Evolutionary conservation across 1,140 invertebrate species (phyloP), one percentile per base, ranked within the genome.

Genomic region (Rhagoletis pomonella): DNA sequence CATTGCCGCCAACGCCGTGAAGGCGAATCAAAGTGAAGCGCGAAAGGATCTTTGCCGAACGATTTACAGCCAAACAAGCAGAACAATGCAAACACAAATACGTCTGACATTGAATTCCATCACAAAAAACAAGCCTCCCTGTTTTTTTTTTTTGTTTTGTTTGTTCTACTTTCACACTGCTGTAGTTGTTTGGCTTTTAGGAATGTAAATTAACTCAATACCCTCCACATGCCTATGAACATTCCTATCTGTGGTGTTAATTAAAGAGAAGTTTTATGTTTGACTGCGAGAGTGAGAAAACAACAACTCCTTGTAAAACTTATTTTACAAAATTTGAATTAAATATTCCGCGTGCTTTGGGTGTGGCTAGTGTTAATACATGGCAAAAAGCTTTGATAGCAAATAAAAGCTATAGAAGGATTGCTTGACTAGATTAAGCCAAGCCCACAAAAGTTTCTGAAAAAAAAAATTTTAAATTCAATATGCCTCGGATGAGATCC

Each of bases 61-160:
- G 47, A 81, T 81, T 81, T 81, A 12, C 7, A 55, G 73, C n/a
- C 73, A 81, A 81, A 55, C 47, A 81, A 81, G 73, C 73, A 81
- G 47, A 55, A 81, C 73, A n/a, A 19, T 14, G 73, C 47, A 81
- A 81, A 81, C 17, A 81, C 47, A 55, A 77, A 81, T 47, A 9
- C 17, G n/a, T 55, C 47, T 81, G 73, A 55, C 44, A 81, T 55
- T 81, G 73, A 81, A 81, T 55, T n/a, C 47, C 73, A 81, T 19
- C 47, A 6, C 73, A 81, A 17, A 47, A 81, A 14, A 44, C n/a
- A 39, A 10, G 7, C 17, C 55, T 81, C 29, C 29, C 29, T 29
- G 29, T 29, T 29, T 29, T 29, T 29, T 77, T 77, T 10, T 17
- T 77, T 44, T 50, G 10, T 10, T 44, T 10, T 47, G 17, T 77